These are phyloP conservation scores for Mamestra brassicae DNA, from an alignment of 2,888 invertebrate genomes.

Conservation along the genomic window DNA sequence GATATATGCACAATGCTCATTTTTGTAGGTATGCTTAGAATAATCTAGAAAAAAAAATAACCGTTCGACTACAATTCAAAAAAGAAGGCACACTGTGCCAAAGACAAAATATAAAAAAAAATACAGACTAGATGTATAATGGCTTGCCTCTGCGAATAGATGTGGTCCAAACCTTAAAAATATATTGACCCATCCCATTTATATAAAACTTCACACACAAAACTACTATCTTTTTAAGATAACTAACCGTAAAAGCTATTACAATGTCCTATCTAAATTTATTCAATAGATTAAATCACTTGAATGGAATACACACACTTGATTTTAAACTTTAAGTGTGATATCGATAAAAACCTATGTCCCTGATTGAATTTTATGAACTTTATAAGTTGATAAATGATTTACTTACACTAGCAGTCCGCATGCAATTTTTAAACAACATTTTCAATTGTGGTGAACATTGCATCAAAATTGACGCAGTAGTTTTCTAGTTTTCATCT, in stretches of 20 bases:
- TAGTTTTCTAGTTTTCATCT: slow-evolving; percentile 20
- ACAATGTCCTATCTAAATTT: slow-evolving; percentile 53
- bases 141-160: slow-evolving; percentile 50
- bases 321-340: slow-evolving; percentile 55
- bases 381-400: slow-evolving; percentile 37
- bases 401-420: slow-evolving; percentile 54
- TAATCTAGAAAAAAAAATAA: slow-evolving; percentile 12
- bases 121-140: slow-evolving; percentile 62
- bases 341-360: slow-evolving; percentile 48
- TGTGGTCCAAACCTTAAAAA: slow-evolving; percentile 32
- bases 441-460: neutral
- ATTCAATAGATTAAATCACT: slow-evolving; percentile 55
- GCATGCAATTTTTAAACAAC: slow-evolving; percentile 34
- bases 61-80: slow-evolving; percentile 11
- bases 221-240: slow-evolving; percentile 37
- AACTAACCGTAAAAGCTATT: slow-evolving; percentile 42
- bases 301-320: slow-evolving; percentile 51
- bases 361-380: slow-evolving; percentile 41
- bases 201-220: slow-evolving; percentile 33
- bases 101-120: slow-evolving; percentile 23
- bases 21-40: slow-evolving; percentile 31
- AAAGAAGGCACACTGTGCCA: neutral
- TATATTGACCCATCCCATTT: slow-evolving; percentile 27
- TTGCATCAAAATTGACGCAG: slow-evolving; percentile 14
- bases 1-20: slow-evolving; percentile 46